Conservation (phyloP, 1,140 invertebrate genomes). For the Drosophila asahinai region DNA sequence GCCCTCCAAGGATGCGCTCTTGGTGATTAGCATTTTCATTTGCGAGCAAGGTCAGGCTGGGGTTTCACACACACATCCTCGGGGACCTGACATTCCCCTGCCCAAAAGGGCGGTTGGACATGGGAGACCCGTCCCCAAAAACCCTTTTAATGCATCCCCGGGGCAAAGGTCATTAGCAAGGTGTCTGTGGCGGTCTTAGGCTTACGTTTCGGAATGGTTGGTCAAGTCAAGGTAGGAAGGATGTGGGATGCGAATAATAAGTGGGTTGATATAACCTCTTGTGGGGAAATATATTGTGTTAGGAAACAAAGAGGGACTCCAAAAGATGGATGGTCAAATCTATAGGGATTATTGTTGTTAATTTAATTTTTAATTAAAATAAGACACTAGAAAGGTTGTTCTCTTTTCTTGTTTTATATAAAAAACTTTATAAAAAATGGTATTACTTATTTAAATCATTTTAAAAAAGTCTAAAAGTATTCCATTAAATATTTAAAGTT, state of each 20-base stretch:
- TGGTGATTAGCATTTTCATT: conserved; percentile 61
- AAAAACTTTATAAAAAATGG: not conserved
- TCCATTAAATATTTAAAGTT: no score
- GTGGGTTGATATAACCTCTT: not conserved
- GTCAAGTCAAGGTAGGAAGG: conserved; percentile 25
- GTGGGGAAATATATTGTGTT: not conserved
- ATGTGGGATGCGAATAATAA: conserved; percentile 12
- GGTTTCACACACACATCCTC: conserved; percentile 18
- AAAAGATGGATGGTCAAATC: not conserved
- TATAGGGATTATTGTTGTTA: not conserved
- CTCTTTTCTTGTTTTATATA: no score
- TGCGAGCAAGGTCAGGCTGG: conserved; percentile 65
- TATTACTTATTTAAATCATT: not conserved
- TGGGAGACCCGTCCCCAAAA: not conserved
- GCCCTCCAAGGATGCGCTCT: conserved; percentile 59
- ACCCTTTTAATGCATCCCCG: conserved; percentile 35
- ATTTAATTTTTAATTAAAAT: conserved; percentile 1
- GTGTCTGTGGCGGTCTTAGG: conserved; percentile 9
- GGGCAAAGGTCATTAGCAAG: conserved; percentile 28
- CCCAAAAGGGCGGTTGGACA: not conserved
- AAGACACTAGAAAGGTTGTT: not conserved
- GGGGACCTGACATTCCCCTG: conserved; percentile 63
- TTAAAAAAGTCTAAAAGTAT: not conserved
- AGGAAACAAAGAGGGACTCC: not conserved
- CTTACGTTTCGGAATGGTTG: conserved; percentile 1